phyloP scores from a whole-genome alignment of 2,113 vertebrate species.

The Rhinogobius similis region DNA sequence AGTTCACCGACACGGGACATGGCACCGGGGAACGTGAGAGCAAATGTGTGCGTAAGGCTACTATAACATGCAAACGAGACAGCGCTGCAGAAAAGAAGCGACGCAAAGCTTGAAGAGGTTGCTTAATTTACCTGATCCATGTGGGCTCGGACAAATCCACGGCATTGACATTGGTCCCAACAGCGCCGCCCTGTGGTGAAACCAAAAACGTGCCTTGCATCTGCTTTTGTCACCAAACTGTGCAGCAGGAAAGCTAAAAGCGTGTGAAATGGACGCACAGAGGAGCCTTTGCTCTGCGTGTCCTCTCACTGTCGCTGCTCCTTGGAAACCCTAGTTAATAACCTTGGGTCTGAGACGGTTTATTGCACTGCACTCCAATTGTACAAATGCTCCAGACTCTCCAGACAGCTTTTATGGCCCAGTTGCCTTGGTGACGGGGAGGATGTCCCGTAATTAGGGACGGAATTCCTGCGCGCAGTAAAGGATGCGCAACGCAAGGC shows the following conservation, averaged over 20 bases:
- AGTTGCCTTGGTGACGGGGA: constrained; percentile 87
- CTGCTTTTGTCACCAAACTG: constrained; percentile 16
- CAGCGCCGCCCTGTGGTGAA: constrained; percentile 90
- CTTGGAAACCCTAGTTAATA: constrained; percentile 83
- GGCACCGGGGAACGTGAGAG: neutral
- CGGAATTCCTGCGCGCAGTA: constrained; percentile 88
- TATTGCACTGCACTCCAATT: constrained; percentile 84
- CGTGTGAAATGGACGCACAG: constrained; percentile 57
- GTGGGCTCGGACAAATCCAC: constrained; percentile 63
- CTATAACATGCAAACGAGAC: neutral
- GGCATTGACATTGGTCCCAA: constrained; percentile 99
- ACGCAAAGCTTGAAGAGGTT: neutral
- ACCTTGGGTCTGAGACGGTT: constrained; percentile 84
- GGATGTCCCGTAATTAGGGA: constrained; percentile 93
- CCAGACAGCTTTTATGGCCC: constrained; percentile 86
- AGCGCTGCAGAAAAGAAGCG: neutral
- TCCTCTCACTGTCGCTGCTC: constrained; percentile 68
- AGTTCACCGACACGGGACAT: constrained; percentile 9
- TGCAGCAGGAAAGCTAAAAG: constrained; percentile 39
- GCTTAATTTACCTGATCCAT: constrained; percentile 58
- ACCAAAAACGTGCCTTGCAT: constrained; percentile 3
- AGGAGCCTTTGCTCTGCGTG: constrained; percentile 46
- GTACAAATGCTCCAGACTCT: constrained; percentile 85
- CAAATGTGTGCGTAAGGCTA: neutral
- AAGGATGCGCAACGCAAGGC: constrained; percentile 82